phyloP scores from a whole-genome alignment of 2,797 vertebrate species.

The Acipenser oxyrinchus region DNA sequence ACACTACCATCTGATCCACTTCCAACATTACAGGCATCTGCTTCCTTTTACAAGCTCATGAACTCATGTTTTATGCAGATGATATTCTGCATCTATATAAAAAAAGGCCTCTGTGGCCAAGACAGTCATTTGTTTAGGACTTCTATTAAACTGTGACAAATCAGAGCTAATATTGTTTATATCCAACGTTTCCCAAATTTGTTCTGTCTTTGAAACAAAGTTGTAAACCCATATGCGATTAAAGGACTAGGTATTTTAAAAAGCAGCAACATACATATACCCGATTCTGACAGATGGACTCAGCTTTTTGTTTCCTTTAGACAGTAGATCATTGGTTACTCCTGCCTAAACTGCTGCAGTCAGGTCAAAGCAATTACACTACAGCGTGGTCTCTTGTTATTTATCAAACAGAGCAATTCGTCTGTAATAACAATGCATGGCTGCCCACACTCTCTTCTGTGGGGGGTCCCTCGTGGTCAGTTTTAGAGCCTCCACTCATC shows the following conservation, averaged over 20 bases:
- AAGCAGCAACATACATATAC: not conserved
- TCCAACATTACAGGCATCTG: constrained; percentile 3
- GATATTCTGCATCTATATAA: not conserved
- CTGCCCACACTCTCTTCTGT: too few relatives aligned
- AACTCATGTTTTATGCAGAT: not conserved
- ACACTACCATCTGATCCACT: constrained; percentile 1
- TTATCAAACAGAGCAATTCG: too few relatives aligned
- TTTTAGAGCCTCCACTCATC: too few relatives aligned
- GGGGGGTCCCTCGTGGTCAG: too few relatives aligned
- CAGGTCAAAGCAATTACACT: constrained; percentile 1
- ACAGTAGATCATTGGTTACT: constrained; percentile 16
- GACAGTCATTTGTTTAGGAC: too few relatives aligned
- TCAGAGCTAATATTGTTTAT: too few relatives aligned
- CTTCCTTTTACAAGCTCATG: not conserved
- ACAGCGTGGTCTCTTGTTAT: not conserved
- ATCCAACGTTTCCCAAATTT: too few relatives aligned
- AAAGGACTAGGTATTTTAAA: not conserved
- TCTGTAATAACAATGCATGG: too few relatives aligned
- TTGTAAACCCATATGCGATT: not conserved
- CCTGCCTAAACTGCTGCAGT: constrained; percentile 9
- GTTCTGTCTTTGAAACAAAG: too few relatives aligned
- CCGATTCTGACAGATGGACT: not conserved
- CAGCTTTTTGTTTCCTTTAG: not conserved
- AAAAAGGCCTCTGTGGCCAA: not conserved
- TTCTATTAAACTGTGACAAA: too few relatives aligned